A percentile compares a stretch with the other conserved stretches of the same genome.
Conservation (phyloP, 2,888 invertebrate genomes). For the Caenorhabditis wallacei region DNA sequence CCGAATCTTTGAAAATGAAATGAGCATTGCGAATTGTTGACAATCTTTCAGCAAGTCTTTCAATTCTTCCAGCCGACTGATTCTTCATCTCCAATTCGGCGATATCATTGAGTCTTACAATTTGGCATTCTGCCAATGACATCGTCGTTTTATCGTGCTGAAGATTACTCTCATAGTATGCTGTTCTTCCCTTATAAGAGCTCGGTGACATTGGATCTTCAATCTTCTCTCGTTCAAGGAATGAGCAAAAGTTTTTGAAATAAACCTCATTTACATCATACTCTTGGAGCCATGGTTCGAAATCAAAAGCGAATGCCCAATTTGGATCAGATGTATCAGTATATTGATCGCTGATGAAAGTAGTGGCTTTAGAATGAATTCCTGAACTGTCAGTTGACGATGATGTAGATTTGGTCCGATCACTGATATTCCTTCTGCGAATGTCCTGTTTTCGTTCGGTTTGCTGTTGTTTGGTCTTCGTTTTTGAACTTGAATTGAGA, state of each 20-base stretch:
- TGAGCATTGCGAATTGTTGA: constrained; percentile 35
- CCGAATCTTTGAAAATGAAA: constrained; percentile 59
- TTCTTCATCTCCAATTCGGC: constrained; percentile 18
- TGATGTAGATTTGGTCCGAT: constrained; percentile 38
- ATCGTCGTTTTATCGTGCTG: constrained; percentile 1
- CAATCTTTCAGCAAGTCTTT: constrained; percentile 48
- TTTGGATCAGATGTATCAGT: constrained; percentile 49
- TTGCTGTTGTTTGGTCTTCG: constrained; percentile 31
- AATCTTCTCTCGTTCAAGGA: constrained; percentile 59
- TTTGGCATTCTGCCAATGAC: constrained; percentile 7
- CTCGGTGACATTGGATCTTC: constrained; percentile 47
- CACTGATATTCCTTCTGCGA: constrained; percentile 38
- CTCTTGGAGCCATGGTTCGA: constrained; percentile 46
- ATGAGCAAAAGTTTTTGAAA: constrained; percentile 66
- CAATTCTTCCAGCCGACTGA: constrained; percentile 55
- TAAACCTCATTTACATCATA: constrained; percentile 53
- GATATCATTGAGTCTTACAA: neutral
- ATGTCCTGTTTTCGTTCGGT: constrained; percentile 3
- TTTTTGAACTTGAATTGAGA: constrained; percentile 22
- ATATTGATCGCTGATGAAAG: constrained; percentile 63
- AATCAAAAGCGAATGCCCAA: constrained; percentile 64
- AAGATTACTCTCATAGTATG: constrained; percentile 35
- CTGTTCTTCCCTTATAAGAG: constrained; percentile 45
- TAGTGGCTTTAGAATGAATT: constrained; percentile 21
- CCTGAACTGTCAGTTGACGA: constrained; percentile 45